A percentile compares a stretch with the other conserved stretches of the same genome.
These are phyloP conservation scores for Vulpes vulpes DNA, from an alignment of 2,113 vertebrate species.

Conservation along the genomic window DNA sequence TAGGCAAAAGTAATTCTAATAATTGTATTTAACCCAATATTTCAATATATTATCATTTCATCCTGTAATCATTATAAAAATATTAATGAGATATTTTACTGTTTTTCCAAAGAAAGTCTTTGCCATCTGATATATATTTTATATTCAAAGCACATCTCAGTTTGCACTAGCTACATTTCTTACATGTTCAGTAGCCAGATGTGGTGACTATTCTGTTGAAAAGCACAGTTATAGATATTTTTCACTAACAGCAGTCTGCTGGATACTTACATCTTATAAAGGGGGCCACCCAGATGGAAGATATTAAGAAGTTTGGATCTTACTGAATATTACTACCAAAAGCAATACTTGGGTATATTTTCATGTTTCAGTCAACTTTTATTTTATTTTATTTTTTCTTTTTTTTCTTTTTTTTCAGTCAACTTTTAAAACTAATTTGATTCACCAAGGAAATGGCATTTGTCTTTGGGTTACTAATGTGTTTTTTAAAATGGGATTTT, in stretches of 20 bases:
- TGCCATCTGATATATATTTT: not conserved
- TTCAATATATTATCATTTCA: slow-evolving; percentile 37
- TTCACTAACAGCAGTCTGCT: slow-evolving; percentile 34
- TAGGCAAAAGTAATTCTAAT: slow-evolving; percentile 39
- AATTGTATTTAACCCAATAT: slow-evolving; percentile 3
- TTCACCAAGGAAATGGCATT: slow-evolving; percentile 44
- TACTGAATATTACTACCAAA: slow-evolving; percentile 40
- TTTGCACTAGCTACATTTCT: not conserved
- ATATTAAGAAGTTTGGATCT: slow-evolving; percentile 29
- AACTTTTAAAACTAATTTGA: slow-evolving; percentile 3
- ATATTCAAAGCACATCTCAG: not conserved
- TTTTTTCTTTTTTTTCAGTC: not conserved
- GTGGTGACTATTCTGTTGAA: not conserved
- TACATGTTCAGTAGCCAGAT: not conserved
- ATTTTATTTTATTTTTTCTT: not conserved
- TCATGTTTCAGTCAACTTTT: not conserved
- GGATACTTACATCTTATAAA: not conserved
- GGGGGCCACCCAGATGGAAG: not conserved
- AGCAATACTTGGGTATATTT: not conserved
- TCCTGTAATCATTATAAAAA: slow-evolving; percentile 38
- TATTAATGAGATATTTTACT: slow-evolving; percentile 25
- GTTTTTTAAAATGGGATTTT: not conserved
- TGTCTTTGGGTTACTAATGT: not conserved
- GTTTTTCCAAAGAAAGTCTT: not conserved
- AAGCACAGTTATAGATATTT: not conserved